Conservation (phyloP, 2,888 invertebrate species). For the Diloba caeruleocephala region DNA sequence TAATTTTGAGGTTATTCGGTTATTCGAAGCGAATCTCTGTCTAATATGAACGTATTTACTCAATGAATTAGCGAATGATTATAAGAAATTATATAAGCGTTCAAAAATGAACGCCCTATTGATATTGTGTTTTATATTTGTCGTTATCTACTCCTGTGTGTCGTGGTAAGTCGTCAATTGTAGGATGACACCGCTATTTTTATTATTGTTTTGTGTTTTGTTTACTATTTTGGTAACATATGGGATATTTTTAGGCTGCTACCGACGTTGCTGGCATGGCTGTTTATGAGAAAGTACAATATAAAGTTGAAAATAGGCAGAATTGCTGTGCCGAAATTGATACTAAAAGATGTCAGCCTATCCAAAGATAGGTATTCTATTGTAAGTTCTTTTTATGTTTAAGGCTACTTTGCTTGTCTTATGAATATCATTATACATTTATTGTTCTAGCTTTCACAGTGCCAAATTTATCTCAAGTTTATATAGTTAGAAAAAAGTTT, state of each 20-base stretch:
- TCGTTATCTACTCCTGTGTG: conserved; percentile 89
- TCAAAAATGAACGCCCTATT: conserved; percentile 77
- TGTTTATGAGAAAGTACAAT: conserved; percentile 94
- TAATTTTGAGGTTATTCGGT: conserved; percentile 54
- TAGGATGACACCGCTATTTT: conserved; percentile 62
- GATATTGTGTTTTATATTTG: conserved; percentile 74
- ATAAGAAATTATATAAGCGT: conserved; percentile 60
- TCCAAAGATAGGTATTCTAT: conserved; percentile 94
- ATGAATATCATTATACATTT: no score
- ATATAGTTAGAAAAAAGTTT: no score
- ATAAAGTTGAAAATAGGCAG: conserved; percentile 94
- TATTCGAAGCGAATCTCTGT: conserved; percentile 36
- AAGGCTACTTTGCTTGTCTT: background rate
- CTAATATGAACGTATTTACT: conserved; percentile 44
- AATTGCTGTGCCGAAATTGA: conserved; percentile 94
- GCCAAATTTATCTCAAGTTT: no score
- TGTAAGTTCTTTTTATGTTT: conserved; percentile 83
- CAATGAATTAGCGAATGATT: conserved; percentile 45
- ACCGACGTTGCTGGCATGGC: conserved; percentile 93
- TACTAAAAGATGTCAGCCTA: conserved; percentile 94
- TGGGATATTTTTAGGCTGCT: conserved; percentile 90
- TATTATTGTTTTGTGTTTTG: conserved; percentile 72
- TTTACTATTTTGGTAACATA: conserved; percentile 59
- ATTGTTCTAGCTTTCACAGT: no score
- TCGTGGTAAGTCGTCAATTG: conserved; percentile 86